Evolutionary conservation across 2,888 invertebrate genomes (phyloP).

Genomic region (Drosophila mayaguana): DNA sequence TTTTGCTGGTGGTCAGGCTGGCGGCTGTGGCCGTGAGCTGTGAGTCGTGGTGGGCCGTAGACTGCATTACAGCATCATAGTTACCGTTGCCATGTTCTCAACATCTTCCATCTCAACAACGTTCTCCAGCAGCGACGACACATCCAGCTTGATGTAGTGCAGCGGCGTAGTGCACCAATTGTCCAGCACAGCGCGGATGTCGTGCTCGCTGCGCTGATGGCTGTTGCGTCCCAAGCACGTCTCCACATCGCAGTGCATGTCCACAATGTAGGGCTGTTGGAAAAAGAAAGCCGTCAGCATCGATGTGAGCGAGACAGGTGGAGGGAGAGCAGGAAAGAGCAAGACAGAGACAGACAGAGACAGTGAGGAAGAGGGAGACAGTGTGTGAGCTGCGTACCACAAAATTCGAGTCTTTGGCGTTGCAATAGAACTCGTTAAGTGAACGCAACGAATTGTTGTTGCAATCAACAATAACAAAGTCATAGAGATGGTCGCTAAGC

Average conservation of each 20-base stretch:
- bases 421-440: slow-evolving; percentile 95
- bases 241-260: slow-evolving; percentile 92
- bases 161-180: slow-evolving; percentile 92
- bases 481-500: slow-evolving; percentile 94
- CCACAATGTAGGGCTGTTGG: slow-evolving; percentile 94
- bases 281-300: slow-evolving; percentile 7
- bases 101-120: slow-evolving; percentile 94
- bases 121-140: slow-evolving; percentile 93
- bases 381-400: slow-evolving; percentile 73
- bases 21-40: not conserved
- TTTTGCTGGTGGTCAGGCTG: not conserved
- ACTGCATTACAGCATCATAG: slow-evolving; percentile 53
- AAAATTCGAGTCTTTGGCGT: slow-evolving; percentile 88
- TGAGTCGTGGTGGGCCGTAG: slow-evolving; percentile 5
- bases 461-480: slow-evolving; percentile 96
- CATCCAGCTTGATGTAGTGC: slow-evolving; percentile 93
- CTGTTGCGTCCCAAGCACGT: slow-evolving; percentile 93
- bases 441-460: slow-evolving; percentile 92
- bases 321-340: not conserved
- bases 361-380: not conserved
- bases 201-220: slow-evolving; percentile 91
- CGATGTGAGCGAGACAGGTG: slow-evolving; percentile 1
- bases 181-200: slow-evolving; percentile 90
- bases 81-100: slow-evolving; percentile 86
- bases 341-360: not conserved